Evolutionary conservation across 1,140 invertebrate species (phyloP), one percentile per base, ranked within the genome.

Genomic region (Drepana arcuata): DNA sequence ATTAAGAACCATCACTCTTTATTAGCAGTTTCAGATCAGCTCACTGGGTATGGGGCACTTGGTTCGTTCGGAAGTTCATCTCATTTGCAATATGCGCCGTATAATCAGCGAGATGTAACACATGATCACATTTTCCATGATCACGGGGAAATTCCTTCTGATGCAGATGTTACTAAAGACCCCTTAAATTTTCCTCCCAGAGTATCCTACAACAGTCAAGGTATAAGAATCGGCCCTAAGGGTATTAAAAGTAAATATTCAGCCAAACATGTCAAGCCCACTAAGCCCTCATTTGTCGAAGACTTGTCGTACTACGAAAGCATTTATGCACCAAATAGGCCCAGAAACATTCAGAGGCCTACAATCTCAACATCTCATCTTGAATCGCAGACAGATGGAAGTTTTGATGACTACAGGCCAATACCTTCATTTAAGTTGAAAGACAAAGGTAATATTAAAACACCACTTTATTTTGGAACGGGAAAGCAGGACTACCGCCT

Each of bases 111-210:
- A 11, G 80, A 83, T 28, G 80, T 77, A 2, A 83, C 80, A 6
- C 80, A 84, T 49, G 79, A 83, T 34, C 82, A 84, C 33, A 65
- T 81, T 38, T 82, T 77, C 40, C 82, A 84, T 30, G 82, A 84
- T 34, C 82, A 84, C 41, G 82, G 82, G 11, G 79, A 83, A 55
- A 62, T 83, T 26, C 59, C 79, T 24, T 35, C 68, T 3, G 59
- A 71, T 51, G 14, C 69, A 11, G 71, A 77, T 15, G 39, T 83
- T 29, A 60, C 53, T 2, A 82, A 72, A 34, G 64, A 71, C 0
- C 34, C 57, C 15, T 41, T 75, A 30, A 47, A 55, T 14, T 45
- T 49, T 16, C 64, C 70, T 16, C 70, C 75, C 2, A 82, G 73
- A 60, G 54, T 61, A 21, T 75, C 74, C 3, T 81, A 81, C 15